Evolutionary conservation across 2,797 vertebrate species (phyloP).

Genomic region (Apogon hyalosoma): DNA sequence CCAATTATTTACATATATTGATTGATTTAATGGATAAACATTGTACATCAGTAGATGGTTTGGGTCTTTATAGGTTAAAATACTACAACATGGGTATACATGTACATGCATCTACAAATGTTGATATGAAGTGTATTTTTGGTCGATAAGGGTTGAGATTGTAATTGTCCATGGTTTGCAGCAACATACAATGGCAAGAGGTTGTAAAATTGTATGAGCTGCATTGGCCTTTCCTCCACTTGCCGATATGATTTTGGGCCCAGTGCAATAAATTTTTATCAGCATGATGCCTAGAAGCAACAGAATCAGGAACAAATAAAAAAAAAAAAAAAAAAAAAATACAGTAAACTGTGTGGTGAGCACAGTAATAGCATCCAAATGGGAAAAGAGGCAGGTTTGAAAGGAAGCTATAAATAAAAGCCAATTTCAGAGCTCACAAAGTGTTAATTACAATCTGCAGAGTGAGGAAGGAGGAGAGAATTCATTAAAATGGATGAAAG

Average conservation of each 20-base stretch:
- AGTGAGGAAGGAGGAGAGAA: slow-evolving; percentile 24
- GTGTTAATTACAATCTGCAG: slow-evolving; percentile 69
- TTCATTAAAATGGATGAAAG: slow-evolving; percentile 55
- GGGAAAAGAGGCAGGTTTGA: slow-evolving; percentile 40
- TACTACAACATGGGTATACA: too few relatives aligned
- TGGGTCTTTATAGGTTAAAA: too few relatives aligned
- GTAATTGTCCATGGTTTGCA: too few relatives aligned
- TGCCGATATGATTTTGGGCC: slow-evolving; percentile 7
- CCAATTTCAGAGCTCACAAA: slow-evolving; percentile 46
- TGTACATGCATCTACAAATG: too few relatives aligned
- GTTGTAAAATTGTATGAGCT: background rate
- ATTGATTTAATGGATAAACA: too few relatives aligned
- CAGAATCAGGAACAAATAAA: background rate
- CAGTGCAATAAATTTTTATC: slow-evolving; percentile 12
- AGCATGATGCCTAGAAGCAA: slow-evolving; percentile 1
- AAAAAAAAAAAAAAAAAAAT: slow-evolving; percentile 11
- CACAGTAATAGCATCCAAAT: slow-evolving; percentile 14
- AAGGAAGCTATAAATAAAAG: slow-evolving; percentile 63
- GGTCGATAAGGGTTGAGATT: too few relatives aligned
- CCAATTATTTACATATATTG: too few relatives aligned
- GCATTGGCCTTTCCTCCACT: background rate
- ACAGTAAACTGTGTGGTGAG: background rate
- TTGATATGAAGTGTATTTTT: too few relatives aligned
- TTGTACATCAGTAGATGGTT: too few relatives aligned
- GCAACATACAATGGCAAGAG: too few relatives aligned